Evolutionary conservation across 2,113 vertebrate genomes (phyloP).

Genomic region (Upupa epops): DNA sequence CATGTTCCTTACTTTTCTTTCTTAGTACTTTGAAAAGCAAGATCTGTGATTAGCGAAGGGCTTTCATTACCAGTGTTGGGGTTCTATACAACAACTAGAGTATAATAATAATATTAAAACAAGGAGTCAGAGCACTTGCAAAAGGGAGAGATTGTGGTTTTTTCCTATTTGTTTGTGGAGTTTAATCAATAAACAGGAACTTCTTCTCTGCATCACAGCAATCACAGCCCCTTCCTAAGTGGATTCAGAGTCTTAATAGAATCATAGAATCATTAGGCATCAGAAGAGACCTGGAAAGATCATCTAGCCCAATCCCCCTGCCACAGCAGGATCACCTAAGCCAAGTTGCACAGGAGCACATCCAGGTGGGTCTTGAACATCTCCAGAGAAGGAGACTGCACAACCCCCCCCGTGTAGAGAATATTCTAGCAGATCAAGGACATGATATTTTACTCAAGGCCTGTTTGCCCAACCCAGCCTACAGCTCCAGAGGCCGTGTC

Average conservation of each 20-base stretch:
- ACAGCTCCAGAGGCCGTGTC: too few species aligned
- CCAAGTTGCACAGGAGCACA: too few species aligned
- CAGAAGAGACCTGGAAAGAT: too few species aligned
- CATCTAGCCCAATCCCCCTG: too few species aligned
- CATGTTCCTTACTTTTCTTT: neutral
- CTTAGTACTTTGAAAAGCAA: neutral
- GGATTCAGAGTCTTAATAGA: neutral
- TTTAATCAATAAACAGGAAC: neutral
- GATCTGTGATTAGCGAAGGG: neutral
- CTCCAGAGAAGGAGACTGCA: too few species aligned
- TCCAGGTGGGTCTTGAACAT: too few species aligned
- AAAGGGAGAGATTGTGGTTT: neutral
- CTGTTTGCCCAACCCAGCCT: too few species aligned
- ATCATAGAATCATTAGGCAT: too few species aligned
- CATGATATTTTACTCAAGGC: too few species aligned
- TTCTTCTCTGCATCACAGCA: neutral
- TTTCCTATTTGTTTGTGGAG: neutral
- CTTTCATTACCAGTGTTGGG: neutral
- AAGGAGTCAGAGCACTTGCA: neutral
- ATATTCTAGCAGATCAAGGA: too few species aligned
- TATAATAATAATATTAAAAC: neutral
- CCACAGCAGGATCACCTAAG: too few species aligned
- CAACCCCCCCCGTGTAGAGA: too few species aligned
- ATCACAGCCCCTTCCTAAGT: neutral
- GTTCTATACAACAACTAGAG: neutral